Base-by-base conservation (phyloP, 2,888 invertebrate species). In the Noctua pronuba region DNA sequence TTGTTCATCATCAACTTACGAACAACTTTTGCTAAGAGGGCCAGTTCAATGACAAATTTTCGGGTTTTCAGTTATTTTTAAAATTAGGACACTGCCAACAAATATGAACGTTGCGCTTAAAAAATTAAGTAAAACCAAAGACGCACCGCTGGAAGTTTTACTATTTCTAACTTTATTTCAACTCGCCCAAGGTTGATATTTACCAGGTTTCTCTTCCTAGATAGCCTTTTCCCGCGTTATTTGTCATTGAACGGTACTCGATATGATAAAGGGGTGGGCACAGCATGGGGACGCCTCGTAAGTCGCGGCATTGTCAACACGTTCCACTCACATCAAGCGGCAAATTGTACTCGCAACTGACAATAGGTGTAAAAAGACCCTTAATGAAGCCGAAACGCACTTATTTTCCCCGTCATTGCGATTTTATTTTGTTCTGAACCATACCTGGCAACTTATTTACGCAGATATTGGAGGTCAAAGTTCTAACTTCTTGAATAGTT, bases 201-300 rank as follows among this genome's bases (percentile, higher is more conserved):
- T 60, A 16, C 58, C 7, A 58, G 16, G 28, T 58, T 58, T 16
- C 28, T 28, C 7, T 58, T 28, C 13, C 16, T 28, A 16, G 28
- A 58, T 28, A 58, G 62, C 16, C 13, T n/a, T 64, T 31, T 10
- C 13, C 18, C 28, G 77, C 31, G 13, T 24, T 55, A 38, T 55
- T 55, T 55, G 11, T 55, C 35, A 69, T 58, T 55, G 55, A 55
- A 55, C 55, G n/a, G 55, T n/a, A 11, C 55, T 79, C 31, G 55
- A 49, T 79, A 24, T 79, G 46, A 35, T 65, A 11, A 55, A 49
- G 16, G 11, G 44, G 31, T 44, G 24, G 52, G n/a, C n/a, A 55
- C 55, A n/a, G 55, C 55, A 55, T 55, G 11, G n/a, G n/a, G 13
- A n/a, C n/a, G 13, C n/a, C 24, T 55, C 13, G 13, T 11, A 55